Base-by-base conservation (phyloP, 2,113 vertebrate genomes). In the Poeciliopsis occidentalis region DNA sequence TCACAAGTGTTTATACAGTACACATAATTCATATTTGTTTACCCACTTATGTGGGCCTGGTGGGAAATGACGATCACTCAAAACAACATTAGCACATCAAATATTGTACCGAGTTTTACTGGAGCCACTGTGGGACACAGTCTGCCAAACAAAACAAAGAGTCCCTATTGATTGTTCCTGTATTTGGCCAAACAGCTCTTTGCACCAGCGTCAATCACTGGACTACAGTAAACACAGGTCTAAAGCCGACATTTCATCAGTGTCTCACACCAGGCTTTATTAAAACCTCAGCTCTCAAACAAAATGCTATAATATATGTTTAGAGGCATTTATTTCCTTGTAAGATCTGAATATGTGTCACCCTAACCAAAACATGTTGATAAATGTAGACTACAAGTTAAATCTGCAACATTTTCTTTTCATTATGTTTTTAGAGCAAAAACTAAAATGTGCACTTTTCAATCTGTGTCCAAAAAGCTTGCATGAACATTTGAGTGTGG, bases 11-110 rank as follows among this genome's bases (percentile, higher is more conserved):
- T 88, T 83, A 73, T 74, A 79, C 72, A 32, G 54, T 83, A 78
- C 81, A 80, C 80, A 90, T 79, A 73, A 89, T 86, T 86, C 81
- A 78, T 69, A 82, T 91, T 92, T 90, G 89, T 91, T 91, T 91
- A 87, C 86, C 72, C 83, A 88, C 84, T 89, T 85, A 81, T 88
- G 79, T 80, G 80, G 69, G 67, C 79, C 88, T 70, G 73, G 64
- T 85, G 87, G 91, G 78, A 75, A 87, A 87, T 79, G 88, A 84
- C 73, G 80, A 89, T 90, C 86, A 89, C 88, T 92, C 89, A 87
- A 83, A 85, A 87, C 85, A 86, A 85, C 84, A 90, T 91, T 89
- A 88, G 87, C 87, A 88, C 73, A 72, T 89, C 87, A 92, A 91
- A 92, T 86, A 90, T 88, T 89, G 78, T 84, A 60, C 80, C 75